Evolutionary conservation across 2,797 vertebrate genomes (phyloP).

Genomic region (Hippopotamyrus pictus): DNA sequence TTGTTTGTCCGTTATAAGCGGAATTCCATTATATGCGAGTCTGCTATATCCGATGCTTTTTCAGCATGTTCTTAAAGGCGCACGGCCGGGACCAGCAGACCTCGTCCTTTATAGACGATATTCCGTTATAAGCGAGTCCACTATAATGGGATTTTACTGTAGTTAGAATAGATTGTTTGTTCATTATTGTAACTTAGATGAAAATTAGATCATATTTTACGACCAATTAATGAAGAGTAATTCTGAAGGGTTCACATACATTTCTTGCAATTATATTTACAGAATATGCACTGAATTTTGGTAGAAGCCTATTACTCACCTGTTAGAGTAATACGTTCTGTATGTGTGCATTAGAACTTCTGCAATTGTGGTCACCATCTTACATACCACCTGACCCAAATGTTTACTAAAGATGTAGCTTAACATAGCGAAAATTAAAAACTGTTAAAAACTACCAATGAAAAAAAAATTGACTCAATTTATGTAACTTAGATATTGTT

Average conservation of each 20-base stretch:
- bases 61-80: too few species aligned
- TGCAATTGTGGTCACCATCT: background rate
- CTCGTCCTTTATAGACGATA: too few species aligned
- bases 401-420: background rate
- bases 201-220: background rate
- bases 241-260: background rate
- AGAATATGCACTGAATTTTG: background rate
- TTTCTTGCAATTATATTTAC: background rate
- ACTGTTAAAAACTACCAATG: background rate
- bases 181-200: background rate
- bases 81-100: too few species aligned
- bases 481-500: background rate
- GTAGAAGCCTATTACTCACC: background rate
- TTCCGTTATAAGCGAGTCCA: too few species aligned
- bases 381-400: background rate
- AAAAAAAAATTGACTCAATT: background rate
- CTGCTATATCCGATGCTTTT: too few species aligned
- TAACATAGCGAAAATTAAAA: background rate
- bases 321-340: background rate
- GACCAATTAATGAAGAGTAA: background rate
- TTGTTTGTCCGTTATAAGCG: too few species aligned
- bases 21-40: too few species aligned
- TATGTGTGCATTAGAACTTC: background rate
- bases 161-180: background rate
- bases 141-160: too few species aligned